Evolutionary conservation across 2,113 vertebrate genomes (phyloP).

Genomic region (Synchiropus splendidus): DNA sequence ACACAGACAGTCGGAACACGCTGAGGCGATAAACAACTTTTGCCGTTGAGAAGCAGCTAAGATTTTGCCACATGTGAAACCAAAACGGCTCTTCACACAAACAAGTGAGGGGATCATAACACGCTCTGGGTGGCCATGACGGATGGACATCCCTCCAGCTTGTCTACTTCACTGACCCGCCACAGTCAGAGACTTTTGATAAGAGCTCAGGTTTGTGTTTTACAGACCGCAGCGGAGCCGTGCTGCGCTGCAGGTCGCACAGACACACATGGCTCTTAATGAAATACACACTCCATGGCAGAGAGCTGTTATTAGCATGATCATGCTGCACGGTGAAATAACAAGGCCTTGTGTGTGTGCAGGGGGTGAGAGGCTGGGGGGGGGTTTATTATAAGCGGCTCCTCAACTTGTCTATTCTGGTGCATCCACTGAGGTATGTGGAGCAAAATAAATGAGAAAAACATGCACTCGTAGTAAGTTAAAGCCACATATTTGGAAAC

Average conservation of each 20-base stretch:
- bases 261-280: conserved; percentile 26
- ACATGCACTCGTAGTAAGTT: conserved; percentile 19
- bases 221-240: conserved; percentile 13
- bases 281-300: conserved; percentile 34
- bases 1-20: conserved; percentile 22
- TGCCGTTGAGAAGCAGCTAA: no score
- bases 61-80: conserved; percentile 19
- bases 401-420: conserved; percentile 1
- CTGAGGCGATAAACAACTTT: neutral
- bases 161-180: conserved; percentile 11
- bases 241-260: conserved; percentile 22
- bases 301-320: conserved; percentile 44
- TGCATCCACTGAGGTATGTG: conserved; percentile 10
- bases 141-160: neutral
- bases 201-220: conserved; percentile 37
- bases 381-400: conserved; percentile 6
- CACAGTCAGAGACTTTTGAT: conserved; percentile 22
- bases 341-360: conserved; percentile 11
- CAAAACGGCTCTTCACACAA: conserved; percentile 24
- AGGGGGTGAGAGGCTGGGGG: conserved; percentile 7
- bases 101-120: conserved; percentile 12
- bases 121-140: conserved; percentile 26
- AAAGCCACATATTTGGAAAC: conserved; percentile 12
- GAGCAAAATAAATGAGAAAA: conserved; percentile 7
- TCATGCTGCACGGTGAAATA: conserved; percentile 13